Evolutionary conservation across 1,140 invertebrate genomes (phyloP).

Genomic region (Formica exsecta): DNA sequence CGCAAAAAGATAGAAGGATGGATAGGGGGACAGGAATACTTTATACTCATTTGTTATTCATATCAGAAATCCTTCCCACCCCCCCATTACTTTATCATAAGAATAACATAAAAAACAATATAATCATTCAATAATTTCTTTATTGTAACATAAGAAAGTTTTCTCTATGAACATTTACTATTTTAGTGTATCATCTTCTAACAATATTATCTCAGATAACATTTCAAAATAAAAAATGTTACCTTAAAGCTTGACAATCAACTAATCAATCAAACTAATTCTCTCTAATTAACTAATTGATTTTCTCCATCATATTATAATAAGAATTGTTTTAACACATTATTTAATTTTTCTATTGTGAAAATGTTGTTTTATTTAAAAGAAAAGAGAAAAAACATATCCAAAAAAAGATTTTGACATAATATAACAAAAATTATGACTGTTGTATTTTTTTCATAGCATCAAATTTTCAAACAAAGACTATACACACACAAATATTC

Average conservation of each 20-base stretch:
- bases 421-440: neutral
- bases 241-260: neutral
- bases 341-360: neutral
- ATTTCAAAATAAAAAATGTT: conserved; percentile 5
- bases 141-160: conserved; percentile 5
- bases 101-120: conserved; percentile 7
- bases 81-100: neutral
- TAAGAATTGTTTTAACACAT: neutral
- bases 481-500: too few species aligned
- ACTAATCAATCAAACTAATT: too few species aligned
- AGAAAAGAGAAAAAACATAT: neutral
- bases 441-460: neutral
- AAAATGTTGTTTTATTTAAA: neutral
- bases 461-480: conserved; percentile 8
- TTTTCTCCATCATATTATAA: neutral
- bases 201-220: neutral
- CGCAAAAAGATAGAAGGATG: neutral
- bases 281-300: too few species aligned
- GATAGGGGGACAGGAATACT: neutral
- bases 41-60: neutral
- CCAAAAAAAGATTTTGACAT: neutral
- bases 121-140: conserved; percentile 14
- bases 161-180: neutral
- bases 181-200: neutral
- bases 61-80: neutral